These are phyloP conservation scores for Eonycteris spelaea DNA, from an alignment of 2,113 vertebrate species.

Conservation along the genomic window DNA sequence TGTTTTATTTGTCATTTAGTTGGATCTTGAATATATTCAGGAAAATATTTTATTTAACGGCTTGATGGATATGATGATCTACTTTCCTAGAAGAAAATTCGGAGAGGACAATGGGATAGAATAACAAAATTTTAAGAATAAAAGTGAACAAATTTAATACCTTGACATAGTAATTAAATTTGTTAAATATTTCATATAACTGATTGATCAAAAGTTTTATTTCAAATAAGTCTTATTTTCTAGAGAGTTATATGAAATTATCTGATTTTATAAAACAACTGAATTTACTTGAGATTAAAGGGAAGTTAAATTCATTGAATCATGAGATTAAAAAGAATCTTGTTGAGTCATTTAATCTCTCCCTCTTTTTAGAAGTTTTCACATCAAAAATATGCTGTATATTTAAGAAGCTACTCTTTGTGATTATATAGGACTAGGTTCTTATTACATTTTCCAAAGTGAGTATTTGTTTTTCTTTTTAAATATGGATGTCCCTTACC, in stretches of 20 bases:
- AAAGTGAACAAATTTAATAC: constrained; percentile 14
- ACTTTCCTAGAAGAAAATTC: not conserved
- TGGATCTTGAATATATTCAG: not conserved
- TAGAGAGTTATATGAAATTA: not conserved
- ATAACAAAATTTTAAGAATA: not conserved
- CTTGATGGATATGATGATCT: not conserved
- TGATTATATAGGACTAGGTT: not conserved
- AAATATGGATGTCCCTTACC: not conserved
- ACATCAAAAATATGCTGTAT: not conserved
- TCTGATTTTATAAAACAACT: not conserved
- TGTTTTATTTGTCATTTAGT: not conserved
- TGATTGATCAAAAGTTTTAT: not conserved
- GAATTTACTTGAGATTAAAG: not conserved
- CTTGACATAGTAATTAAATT: not conserved
- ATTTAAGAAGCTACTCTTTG: not conserved
- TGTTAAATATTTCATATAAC: constrained; percentile 15
- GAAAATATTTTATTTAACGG: not conserved
- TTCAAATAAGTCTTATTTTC: not conserved
- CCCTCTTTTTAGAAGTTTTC: not conserved
- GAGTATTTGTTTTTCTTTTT: not conserved
- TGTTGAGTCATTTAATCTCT: not conserved
- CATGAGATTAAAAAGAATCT: not conserved
- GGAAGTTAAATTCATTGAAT: not conserved
- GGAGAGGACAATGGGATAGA: not conserved
- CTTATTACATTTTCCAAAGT: not conserved